These are phyloP conservation scores for Parotia lawesii DNA, from an alignment of 2,113 vertebrate species.

Conservation along the genomic window DNA sequence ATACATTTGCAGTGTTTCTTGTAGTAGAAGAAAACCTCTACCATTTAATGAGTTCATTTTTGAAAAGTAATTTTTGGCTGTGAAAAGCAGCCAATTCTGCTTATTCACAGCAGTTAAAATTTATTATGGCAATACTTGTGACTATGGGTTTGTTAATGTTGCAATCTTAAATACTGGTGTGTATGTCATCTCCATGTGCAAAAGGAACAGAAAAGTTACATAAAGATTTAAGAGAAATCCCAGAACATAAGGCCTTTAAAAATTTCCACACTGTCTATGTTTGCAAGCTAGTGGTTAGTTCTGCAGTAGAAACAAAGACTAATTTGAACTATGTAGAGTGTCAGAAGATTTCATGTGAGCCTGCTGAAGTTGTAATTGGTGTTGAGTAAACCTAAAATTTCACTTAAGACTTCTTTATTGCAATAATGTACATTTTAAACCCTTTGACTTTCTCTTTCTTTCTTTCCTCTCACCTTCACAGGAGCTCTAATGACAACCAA, in stretches of 20 bases:
- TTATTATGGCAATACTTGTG: background rate
- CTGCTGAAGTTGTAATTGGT: background rate
- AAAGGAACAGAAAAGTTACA: background rate
- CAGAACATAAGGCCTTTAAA: background rate
- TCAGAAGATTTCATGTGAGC: background rate
- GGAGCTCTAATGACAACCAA: constrained; percentile 79
- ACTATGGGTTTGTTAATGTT: background rate
- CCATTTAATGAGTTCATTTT: background rate
- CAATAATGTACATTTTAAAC: background rate
- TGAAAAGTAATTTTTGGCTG: background rate
- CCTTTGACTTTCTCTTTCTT: background rate
- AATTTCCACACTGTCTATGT: background rate
- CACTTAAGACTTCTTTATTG: background rate
- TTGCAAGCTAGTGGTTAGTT: background rate
- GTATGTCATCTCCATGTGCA: background rate
- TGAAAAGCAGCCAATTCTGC: background rate
- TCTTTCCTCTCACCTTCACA: constrained; percentile 11
- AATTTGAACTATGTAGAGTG: background rate
- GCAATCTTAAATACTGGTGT: background rate
- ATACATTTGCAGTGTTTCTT: background rate
- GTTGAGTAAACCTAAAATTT: background rate
- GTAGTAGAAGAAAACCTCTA: background rate
- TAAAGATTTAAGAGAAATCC: background rate
- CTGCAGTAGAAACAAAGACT: background rate
- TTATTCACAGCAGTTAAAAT: background rate